Percentiles rank a stretch among this genome's conserved stretches.
Evolutionary conservation across 2,113 vertebrate genomes (phyloP).

Genomic region (Lasiurus cinereus): DNA sequence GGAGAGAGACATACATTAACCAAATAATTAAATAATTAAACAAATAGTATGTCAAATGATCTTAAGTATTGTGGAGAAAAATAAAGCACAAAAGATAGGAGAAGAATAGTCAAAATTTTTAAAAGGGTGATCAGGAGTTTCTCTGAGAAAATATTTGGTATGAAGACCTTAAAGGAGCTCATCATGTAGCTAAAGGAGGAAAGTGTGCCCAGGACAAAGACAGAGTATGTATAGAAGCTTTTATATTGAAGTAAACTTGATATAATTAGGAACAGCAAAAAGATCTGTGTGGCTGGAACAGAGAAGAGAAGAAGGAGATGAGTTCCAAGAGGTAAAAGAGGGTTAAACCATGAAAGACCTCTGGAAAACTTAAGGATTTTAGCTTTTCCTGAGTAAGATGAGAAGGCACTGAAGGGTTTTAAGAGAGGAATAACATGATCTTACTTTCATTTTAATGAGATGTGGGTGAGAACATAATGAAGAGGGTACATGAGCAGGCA

Average conservation of each 20-base stretch:
- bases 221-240: neutral
- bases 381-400: neutral
- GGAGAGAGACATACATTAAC: neutral
- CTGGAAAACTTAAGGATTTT: neutral
- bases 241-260: neutral
- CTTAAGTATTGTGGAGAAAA: neutral
- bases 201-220: neutral
- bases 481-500: neutral
- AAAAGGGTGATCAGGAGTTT: neutral
- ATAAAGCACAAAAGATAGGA: neutral
- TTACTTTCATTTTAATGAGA: conserved; percentile 4
- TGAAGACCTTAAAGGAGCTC: neutral
- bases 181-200: neutral
- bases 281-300: neutral
- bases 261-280: neutral
- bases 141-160: neutral
- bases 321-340: neutral
- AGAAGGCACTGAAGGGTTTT: neutral
- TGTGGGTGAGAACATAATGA: neutral
- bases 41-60: neutral
- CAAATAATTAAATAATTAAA: conserved; percentile 37
- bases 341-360: neutral
- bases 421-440: neutral
- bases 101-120: neutral
- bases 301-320: neutral